Conservation (phyloP, 2,797 vertebrate species). For the Gambelia wislizenii region DNA sequence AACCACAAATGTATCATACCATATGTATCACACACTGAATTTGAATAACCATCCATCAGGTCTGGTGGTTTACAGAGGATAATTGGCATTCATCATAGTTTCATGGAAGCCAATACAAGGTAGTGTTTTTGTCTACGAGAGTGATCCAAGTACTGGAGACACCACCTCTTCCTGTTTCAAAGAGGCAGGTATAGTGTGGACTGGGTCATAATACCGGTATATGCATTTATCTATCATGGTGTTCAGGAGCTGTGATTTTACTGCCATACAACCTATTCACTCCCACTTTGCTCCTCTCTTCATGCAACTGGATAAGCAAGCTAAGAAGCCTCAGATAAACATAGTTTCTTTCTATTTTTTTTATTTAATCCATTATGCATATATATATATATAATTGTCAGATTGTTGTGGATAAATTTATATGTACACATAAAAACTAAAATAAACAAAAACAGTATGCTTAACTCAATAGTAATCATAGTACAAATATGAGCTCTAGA, state of each 20-base stretch:
- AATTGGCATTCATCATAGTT: neutral
- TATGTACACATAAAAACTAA: no score
- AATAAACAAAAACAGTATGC: no score
- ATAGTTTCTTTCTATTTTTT: neutral
- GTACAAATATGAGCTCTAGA: no score
- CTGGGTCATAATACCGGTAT: no score
- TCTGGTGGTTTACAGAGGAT: neutral
- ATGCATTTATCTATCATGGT: no score
- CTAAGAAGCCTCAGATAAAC: neutral
- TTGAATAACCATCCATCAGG: neutral
- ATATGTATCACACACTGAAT: neutral
- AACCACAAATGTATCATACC: conserved; percentile 1
- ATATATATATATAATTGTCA: no score
- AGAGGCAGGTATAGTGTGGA: neutral
- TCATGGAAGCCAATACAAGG: neutral
- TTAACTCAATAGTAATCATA: no score
- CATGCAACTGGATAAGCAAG: neutral
- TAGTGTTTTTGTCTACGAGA: neutral
- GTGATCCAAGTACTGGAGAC: neutral
- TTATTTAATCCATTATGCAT: no score
- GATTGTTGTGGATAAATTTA: no score
- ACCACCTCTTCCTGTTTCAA: neutral
- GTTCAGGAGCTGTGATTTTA: neutral
- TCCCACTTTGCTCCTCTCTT: neutral
- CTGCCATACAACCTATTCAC: neutral